Base-by-base conservation (phyloP, 2,888 invertebrate species). In the Papilio gigon region DNA sequence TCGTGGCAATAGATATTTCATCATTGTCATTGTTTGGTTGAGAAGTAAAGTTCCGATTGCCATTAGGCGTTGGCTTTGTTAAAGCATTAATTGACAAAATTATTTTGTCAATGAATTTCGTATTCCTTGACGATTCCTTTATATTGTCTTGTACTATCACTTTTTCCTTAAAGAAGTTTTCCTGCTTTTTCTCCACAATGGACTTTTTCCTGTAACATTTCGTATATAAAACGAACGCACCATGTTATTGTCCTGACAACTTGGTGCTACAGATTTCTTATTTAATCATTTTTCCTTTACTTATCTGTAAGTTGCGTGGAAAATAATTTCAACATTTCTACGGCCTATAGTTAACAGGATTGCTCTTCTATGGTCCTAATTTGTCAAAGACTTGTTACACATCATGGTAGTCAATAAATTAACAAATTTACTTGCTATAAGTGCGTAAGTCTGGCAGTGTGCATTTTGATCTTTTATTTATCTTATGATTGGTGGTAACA, bases 101-200 rank as follows among this genome's bases (percentile, higher is more conserved):
- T 4, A 20, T 11, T 22, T 22, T 22, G 44, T 22, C 22, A 17
- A 5, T 42, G 17, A 2, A 5, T 42, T 42, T 0, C 22, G 0
- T 22, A 22, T 47, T 1, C 5, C 2, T 25, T 25, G 12, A 9
- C n/a, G 17, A 53, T 30, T 30, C 53, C n/a, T 4, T 14, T 30
- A 53, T 27, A 53, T 27, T 53, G 27, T 27, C 8, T 30, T 30
- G 3, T 53, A 8, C 6, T 27, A 53, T 8, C 4, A 30, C n/a
- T 30, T 53, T 50, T 53, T 53, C 27, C 53, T 30, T 30, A n/a
- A n/a, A 12, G 22, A 50, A 25, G 27, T 53, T 53, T 53, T 27
- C n/a, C 53, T 30, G 27, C n/a, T 53, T 53, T 50, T 17, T n/a
- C 53, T 30, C 50, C 50, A 27, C 27, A 50, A n/a, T 53, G 8